Percentiles rank a stretch among this genome's conserved stretches.
phyloP scores from a whole-genome alignment of 2,113 vertebrate genomes.

The Ophthalmolycus amberensis region DNA sequence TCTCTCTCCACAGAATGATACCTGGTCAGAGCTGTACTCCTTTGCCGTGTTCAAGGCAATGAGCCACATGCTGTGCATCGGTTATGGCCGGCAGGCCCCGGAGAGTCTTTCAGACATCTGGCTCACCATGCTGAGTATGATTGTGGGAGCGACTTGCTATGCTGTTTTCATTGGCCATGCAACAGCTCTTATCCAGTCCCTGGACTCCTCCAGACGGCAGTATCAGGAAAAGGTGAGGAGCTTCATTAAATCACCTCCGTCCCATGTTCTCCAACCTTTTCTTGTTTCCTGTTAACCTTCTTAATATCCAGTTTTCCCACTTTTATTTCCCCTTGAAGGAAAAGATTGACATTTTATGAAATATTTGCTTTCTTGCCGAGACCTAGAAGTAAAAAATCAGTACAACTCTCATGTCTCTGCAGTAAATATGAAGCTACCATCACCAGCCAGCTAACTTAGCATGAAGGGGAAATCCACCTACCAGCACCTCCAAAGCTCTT shows the following conservation, averaged over 20 bases:
- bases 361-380: not conserved
- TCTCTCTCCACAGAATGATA: constrained; percentile 88
- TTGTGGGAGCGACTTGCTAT: constrained; percentile 96
- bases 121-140: constrained; percentile 99
- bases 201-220: constrained; percentile 93
- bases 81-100: constrained; percentile 94
- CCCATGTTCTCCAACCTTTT: constrained; percentile 12
- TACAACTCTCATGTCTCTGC: not conserved
- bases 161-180: constrained; percentile 95
- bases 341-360: not conserved
- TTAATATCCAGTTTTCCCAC: not conserved
- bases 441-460: not conserved
- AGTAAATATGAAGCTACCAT: not conserved
- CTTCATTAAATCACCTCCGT: constrained; percentile 20
- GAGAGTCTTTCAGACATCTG: constrained; percentile 98
- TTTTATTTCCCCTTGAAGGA: not conserved
- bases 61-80: constrained; percentile 99
- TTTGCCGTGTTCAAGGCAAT: constrained; percentile 98
- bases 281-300: not conserved
- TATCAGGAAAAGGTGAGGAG: constrained; percentile 94
- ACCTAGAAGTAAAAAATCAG: not conserved
- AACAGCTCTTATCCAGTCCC: constrained; percentile 93
- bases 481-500: not conserved
- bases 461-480: not conserved
- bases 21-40: constrained; percentile 97